Evolutionary conservation across 2,797 vertebrate genomes (phyloP), one percentile per base, ranked within the genome.

Genomic region (Bradypodion pumilum): DNA sequence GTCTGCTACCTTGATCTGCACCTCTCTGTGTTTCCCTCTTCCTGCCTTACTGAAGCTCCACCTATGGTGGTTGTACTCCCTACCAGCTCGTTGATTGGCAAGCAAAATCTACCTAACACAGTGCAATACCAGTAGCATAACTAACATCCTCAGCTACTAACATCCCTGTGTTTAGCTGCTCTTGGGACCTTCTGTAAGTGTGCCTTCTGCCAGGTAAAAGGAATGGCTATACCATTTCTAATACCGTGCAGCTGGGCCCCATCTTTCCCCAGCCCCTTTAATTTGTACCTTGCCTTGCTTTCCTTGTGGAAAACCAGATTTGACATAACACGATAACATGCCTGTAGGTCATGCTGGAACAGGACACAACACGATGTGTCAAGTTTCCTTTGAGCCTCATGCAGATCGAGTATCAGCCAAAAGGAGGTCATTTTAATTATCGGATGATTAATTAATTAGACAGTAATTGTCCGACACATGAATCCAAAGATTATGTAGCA

Each of bases 361-460:
- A 94, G 70, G 93, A 94, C 94, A 93, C 94, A 95, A 93, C 91
- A 92, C 85, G 85, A 90, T 32, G 94, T 89, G 91, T 95, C 93
- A 80, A 91, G 90, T 96, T 96, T 95, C 96, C 92, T 94, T 92
- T 91, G 92, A 96, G 90, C 89, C 79, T 87, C 90, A 78, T 87
- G 90, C 84, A 86, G 94, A 95, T 96, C 95, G 37, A 74, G 25
- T 96, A 92, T 93, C 96, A 94, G 95, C 92, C 95, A 94, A 94
- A 95, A 95, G 87, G 85, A 96, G 96, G 94, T 96, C 95, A 95
- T 95, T 95, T 94, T 92, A 95, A 95, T 94, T 92, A 95, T 94
- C 94, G 93, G 85, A 95, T 96, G 87, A 96, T 95, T 96, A 95
- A 95, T 96, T 96, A 95, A 95, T 96, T 95, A 96, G 94, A 94